Evolutionary conservation across 2,797 vertebrate species (phyloP), one percentile per base, ranked within the genome.

Genomic region (Sciurus vulgaris): DNA sequence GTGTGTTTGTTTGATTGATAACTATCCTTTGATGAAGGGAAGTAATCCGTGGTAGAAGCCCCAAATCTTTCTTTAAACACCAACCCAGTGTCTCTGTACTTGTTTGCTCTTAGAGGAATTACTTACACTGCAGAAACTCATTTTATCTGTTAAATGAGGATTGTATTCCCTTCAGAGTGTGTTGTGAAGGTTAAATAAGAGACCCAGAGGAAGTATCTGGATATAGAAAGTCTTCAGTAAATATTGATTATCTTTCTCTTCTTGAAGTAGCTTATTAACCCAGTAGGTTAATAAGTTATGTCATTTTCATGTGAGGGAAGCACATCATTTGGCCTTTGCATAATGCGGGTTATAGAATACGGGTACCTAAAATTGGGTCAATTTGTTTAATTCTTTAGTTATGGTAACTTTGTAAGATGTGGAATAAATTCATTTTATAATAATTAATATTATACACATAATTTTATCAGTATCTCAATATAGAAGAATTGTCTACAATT

Each of bases 391-490:
- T 97, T 89, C 85, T 89, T 95, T 91, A 86, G 87, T 94, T 92
- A 47, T 83, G 12, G 7, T 82, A n/a, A 1, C 65, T 76, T 89
- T 87, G 11, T 54, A 93, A 93, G 13, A 95, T 95, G 33, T 91
- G 86, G 49, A 86, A 82, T 87, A 89, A 95, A 76, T 86, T 97
- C 95, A 35, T 81, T 92, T 93, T 61, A 94, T 87, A 84, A 69
- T 95, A 95, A 96, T 96, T 94, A 96, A 93, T 72, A 91, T 74
- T 79, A 93, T 86, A 97, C 87, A 97, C 94, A 88, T 85, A 92
- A 70, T 49, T 78, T 89, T 96, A 88, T 49, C 83, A 70, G 13
- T 78, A 54, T 86, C 73, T 61, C 22, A 81, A 88, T 91, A 79
- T 20, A 76, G 30, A 89, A 93, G 65, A 97, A 97, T 91, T 61